Conservation (phyloP, 2,113 vertebrate species). For the Hemichromis elongatus region DNA sequence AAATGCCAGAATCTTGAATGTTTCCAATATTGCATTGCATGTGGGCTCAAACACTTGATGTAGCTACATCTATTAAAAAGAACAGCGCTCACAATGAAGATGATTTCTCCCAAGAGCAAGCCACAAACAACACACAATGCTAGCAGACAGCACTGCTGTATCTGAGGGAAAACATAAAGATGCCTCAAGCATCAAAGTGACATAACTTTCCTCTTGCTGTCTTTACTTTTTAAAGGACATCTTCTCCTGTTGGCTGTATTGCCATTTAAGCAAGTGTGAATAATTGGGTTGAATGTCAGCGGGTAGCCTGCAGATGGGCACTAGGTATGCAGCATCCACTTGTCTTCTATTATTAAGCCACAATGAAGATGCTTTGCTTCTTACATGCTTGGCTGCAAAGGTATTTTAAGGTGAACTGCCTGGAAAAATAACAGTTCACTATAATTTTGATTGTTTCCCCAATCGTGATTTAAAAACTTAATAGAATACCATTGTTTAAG, state of each 20-base stretch:
- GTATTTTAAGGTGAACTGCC: background rate
- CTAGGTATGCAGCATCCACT: slow-evolving; percentile 43
- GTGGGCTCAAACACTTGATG: background rate
- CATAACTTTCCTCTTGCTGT: slow-evolving; percentile 40
- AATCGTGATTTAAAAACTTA: background rate
- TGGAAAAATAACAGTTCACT: background rate
- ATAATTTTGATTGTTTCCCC: background rate
- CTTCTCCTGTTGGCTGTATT: slow-evolving; percentile 58
- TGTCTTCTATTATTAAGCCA: slow-evolving; percentile 50
- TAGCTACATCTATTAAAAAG: slow-evolving; percentile 16
- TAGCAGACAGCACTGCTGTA: background rate
- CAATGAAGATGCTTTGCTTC: slow-evolving; percentile 20
- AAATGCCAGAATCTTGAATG: background rate
- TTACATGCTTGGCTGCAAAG: background rate
- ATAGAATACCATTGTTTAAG: background rate
- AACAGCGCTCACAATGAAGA: background rate
- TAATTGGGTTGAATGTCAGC: slow-evolving; percentile 73
- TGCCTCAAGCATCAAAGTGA: slow-evolving; percentile 36
- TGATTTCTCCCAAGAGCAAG: slow-evolving; percentile 7
- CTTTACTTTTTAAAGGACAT: slow-evolving; percentile 65
- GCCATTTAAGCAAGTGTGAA: slow-evolving; percentile 63
- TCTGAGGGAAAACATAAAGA: slow-evolving; percentile 28
- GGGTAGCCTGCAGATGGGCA: slow-evolving; percentile 57
- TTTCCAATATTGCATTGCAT: background rate
- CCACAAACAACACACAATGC: background rate